Evolutionary conservation across 2,113 vertebrate genomes (phyloP), one percentile per base, ranked within the genome.

Genomic region (Synodontis membranacea): DNA sequence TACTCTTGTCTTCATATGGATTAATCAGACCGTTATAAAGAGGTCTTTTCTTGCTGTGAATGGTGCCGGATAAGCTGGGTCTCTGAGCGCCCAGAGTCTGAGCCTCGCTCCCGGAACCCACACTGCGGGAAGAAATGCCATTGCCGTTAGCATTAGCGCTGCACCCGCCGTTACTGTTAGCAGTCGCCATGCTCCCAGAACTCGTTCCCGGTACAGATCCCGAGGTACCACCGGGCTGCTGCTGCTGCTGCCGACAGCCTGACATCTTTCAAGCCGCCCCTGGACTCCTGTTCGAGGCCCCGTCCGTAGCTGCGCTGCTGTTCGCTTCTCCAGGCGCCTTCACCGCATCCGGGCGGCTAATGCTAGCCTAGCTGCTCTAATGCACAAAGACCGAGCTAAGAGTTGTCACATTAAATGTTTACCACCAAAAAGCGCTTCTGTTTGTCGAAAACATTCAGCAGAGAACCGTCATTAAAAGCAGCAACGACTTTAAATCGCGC

Each of bases 1-100:
- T 99, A 96, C 97, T 99, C 93, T 99, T 99, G 91, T 99, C 98
- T 82, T 99, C 97, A 88, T 99, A 99, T 0, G 98, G 98, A 88
- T 98, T 98, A 83, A 98, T 93, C 74, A 99, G 97, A 81, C 98
- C 98, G 91, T 99, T 99, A 93, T 96, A 97, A 9, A 99, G 94
- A 0, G 97, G 97, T 5, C 96, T 96, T 94, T 97, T 99, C 89
- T 96, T 96, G 92, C 94, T 95, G 85, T 92, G 37, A 58, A 94
- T 84, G 0, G 91, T 89, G 23, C 89, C 89, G 8, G 91, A 87
- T 15, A 94, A 84, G 88, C 93, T 68, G 1, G 93, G 91, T 93
- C 91, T 91, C 90, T 93, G 75, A 46, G 72, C 84, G 44, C 92
- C 90, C 86, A 93, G 92, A 4, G 93, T 86, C 89, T 89, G 86